A percentile compares a stretch with the other conserved stretches of the same genome.
Evolutionary conservation across 1,140 invertebrate species (phyloP).

Genomic region (Pseudomyrmex flavicornis): DNA sequence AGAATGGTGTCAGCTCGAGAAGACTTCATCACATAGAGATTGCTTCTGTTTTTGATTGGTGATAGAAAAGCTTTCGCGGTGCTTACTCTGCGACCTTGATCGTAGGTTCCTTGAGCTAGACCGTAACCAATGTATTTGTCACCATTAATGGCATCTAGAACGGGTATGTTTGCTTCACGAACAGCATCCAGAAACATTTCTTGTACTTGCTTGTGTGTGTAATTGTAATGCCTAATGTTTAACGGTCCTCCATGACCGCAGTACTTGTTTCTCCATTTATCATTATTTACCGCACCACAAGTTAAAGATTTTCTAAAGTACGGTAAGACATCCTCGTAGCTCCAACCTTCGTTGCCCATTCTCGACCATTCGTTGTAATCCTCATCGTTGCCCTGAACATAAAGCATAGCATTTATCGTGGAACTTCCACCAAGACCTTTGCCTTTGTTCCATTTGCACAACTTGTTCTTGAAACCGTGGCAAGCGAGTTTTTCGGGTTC

Average conservation of each 20-base stretch:
- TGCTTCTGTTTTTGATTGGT: conserved; percentile 86
- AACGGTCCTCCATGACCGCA: conserved; percentile 78
- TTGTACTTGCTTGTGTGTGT: conserved; percentile 75
- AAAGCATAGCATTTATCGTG: conserved; percentile 93
- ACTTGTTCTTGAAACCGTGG: conserved; percentile 82
- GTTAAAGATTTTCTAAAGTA: conserved; percentile 86
- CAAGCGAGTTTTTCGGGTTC: conserved; percentile 87
- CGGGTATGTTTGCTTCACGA: conserved; percentile 82
- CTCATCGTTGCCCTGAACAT: conserved; percentile 89
- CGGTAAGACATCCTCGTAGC: conserved; percentile 86
- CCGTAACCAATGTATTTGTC: conserved; percentile 85
- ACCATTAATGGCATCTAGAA: conserved; percentile 79
- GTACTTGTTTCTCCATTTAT: conserved; percentile 72
- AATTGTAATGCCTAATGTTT: conserved; percentile 84
- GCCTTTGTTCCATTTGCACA: conserved; percentile 89
- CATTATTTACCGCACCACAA: conserved; percentile 71
- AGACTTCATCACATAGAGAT: conserved; percentile 89
- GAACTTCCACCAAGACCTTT: conserved; percentile 91
- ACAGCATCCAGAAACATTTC: conserved; percentile 82
- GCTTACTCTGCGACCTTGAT: conserved; percentile 87
- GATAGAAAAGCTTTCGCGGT: conserved; percentile 88
- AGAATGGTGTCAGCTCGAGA: conserved; percentile 86
- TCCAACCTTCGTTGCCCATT: conserved; percentile 86
- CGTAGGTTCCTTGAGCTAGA: conserved; percentile 82
- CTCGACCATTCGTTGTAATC: conserved; percentile 89